Evolutionary conservation across 2,797 vertebrate species (phyloP).

Genomic region (Sebastiscus tertius): DNA sequence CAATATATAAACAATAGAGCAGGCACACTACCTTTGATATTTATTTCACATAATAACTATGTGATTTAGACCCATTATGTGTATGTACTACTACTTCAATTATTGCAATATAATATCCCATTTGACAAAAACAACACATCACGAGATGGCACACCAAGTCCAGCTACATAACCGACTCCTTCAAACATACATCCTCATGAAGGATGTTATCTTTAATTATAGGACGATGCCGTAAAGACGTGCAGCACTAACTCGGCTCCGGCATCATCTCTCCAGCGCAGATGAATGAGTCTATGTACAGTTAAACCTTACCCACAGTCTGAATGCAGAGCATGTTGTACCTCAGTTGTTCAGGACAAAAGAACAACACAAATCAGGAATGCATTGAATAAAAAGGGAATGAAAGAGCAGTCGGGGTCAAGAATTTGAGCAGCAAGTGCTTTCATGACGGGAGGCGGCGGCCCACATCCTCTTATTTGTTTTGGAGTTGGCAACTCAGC

Average conservation of each 20-base stretch:
- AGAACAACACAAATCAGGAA: slow-evolving; percentile 53
- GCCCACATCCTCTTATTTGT: slow-evolving; percentile 71
- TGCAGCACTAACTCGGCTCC: neutral
- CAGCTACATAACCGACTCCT: neutral
- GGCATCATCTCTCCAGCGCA: neutral
- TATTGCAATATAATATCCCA: neutral
- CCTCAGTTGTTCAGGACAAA: slow-evolving; percentile 29
- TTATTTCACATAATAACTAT: neutral
- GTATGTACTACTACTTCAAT: neutral
- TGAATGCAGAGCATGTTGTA: slow-evolving; percentile 9
- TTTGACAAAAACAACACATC: slow-evolving; percentile 14
- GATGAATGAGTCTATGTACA: neutral
- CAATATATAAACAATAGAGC: slow-evolving; percentile 5
- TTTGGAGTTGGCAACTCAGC: slow-evolving; percentile 56
- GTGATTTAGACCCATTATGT: slow-evolving; percentile 4
- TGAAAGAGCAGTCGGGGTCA: slow-evolving; percentile 60
- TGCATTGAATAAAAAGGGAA: slow-evolving; percentile 43
- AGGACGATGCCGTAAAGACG: neutral
- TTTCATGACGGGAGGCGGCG: slow-evolving; percentile 59
- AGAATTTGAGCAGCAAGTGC: slow-evolving; percentile 60
- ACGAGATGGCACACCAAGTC: neutral
- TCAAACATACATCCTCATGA: slow-evolving; percentile 13
- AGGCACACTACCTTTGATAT: neutral
- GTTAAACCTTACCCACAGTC: neutral
- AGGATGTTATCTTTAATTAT: slow-evolving; percentile 12